phyloP scores from a whole-genome alignment of 2,113 vertebrate genomes.

The Megaceryle maxima region DNA sequence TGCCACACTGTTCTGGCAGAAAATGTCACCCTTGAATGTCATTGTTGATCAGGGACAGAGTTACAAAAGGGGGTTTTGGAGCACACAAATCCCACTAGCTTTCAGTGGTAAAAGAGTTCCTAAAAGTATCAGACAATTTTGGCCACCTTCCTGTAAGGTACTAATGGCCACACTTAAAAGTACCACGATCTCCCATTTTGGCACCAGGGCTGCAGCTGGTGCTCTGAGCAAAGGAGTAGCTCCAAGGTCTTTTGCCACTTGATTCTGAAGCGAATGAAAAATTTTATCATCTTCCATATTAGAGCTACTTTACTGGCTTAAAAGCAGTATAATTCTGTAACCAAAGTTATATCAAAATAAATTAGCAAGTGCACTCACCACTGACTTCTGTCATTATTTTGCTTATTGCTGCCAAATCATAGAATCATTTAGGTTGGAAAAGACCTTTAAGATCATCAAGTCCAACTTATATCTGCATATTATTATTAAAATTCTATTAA shows the following conservation, averaged over 20 bases:
- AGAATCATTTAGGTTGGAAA: neutral
- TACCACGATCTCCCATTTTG: accelerated
- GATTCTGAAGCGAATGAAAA: neutral
- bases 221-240: neutral
- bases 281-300: neutral
- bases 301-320: neutral
- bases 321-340: neutral
- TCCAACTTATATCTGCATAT: neutral
- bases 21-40: neutral
- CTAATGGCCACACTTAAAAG: neutral
- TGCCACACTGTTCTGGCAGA: accelerated
- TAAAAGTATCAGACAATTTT: neutral
- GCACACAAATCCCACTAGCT: neutral
- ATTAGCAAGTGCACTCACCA: neutral
- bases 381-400: neutral
- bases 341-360: neutral
- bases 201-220: neutral
- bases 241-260: neutral
- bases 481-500: slow-evolving; percentile 12
- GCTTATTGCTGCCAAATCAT: neutral
- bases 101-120: neutral
- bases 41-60: neutral
- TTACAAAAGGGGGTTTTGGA: neutral
- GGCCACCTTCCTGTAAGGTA: neutral
- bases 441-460: neutral